Evolutionary conservation across 1,140 invertebrate genomes (phyloP).

Genomic region (Chrysomallon squamiferum): DNA sequence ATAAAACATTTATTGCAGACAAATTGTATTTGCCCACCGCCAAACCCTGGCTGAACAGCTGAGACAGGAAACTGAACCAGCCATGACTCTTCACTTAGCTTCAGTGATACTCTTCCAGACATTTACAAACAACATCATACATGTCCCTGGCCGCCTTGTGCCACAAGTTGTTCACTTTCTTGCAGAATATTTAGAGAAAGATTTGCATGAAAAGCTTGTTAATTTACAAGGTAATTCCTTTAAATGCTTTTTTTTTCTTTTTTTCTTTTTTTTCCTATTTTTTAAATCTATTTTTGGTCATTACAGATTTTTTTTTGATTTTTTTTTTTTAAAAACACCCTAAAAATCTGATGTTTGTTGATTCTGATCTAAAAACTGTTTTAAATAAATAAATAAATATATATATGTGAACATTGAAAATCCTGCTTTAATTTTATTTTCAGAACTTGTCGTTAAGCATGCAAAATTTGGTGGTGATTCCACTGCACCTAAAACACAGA

Average conservation of each 20-base stretch:
- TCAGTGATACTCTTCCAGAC: constrained; percentile 82
- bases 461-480: constrained; percentile 68
- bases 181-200: constrained; percentile 71
- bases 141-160: constrained; percentile 91
- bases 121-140: constrained; percentile 78
- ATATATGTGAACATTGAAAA: too few species aligned
- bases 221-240: constrained; percentile 81
- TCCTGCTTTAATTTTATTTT: too few species aligned
- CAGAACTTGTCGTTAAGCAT: constrained; percentile 72
- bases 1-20: constrained; percentile 64
- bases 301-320: too few species aligned
- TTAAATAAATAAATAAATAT: too few species aligned
- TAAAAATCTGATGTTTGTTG: too few species aligned
- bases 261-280: too few species aligned
- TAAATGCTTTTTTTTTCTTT: too few species aligned
- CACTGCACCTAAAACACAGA: constrained; percentile 57
- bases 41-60: constrained; percentile 83
- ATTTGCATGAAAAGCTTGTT: constrained; percentile 71
- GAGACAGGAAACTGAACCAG: constrained; percentile 74
- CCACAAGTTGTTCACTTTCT: constrained; percentile 79
- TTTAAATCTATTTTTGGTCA: too few species aligned
- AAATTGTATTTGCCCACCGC: constrained; percentile 77
- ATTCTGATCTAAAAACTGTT: too few species aligned
- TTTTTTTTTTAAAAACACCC: too few species aligned
- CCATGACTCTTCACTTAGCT: constrained; percentile 82